These are phyloP conservation scores for Strongylocentrotus purpuratus DNA, from an alignment of 35 echinoderm and acorn worm genomes.

Conservation along the genomic window DNA sequence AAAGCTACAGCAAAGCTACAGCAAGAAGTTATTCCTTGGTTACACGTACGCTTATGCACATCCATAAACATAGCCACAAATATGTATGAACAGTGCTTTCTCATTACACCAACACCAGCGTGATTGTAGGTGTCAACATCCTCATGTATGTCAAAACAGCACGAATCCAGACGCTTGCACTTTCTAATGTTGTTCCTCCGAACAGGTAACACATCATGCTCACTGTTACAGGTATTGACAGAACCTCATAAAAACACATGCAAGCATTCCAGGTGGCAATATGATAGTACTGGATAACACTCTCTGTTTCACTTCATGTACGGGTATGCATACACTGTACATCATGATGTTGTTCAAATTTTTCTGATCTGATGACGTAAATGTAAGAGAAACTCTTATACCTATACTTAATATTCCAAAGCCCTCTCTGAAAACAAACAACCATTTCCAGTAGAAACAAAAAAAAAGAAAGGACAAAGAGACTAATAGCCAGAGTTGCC, in stretches of 20 bases:
- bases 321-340: not conserved
- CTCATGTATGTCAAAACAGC: not conserved
- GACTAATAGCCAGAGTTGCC: too few relatives aligned
- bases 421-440: too few relatives aligned
- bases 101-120: not conserved
- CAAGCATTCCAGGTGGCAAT: not conserved
- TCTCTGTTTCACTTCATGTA: not conserved
- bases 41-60: too few relatives aligned
- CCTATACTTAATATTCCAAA: not conserved
- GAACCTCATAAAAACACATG: slow-evolving; percentile 3
- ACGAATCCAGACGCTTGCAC: not conserved
- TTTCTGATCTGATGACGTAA: not conserved
- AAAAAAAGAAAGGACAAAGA: too few relatives aligned
- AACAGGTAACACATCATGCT: not conserved
- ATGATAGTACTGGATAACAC: not conserved
- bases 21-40: too few relatives aligned
- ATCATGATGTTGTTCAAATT: not conserved
- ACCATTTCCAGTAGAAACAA: too few relatives aligned
- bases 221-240: not conserved
- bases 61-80: not conserved
- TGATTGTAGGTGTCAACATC: not conserved
- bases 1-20: too few relatives aligned
- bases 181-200: not conserved
- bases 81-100: not conserved
- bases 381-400: not conserved